Evolutionary conservation across 2,797 vertebrate genomes (phyloP), one percentile per base, ranked within the genome.

Genomic region (Danio aesculapii): DNA sequence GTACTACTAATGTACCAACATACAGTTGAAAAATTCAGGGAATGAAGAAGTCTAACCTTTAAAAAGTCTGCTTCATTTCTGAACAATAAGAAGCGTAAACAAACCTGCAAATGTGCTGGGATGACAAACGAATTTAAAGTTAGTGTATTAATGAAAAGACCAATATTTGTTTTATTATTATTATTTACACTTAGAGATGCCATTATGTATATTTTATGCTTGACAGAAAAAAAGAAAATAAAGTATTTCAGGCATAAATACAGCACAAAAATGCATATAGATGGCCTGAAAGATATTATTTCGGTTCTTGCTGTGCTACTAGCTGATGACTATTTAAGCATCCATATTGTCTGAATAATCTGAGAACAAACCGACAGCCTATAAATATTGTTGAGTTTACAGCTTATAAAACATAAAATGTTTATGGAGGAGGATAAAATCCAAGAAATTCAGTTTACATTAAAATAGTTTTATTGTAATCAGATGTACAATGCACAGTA

Each of bases 271-370:
- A 47, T 66, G 8, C 39, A 43, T 55, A 53, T 7, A 17, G 30
- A 70, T 5, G 41, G 30, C 30, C 11, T 53, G 7, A 58, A 58
- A 72, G 53, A 14, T n/a, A n/a, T 30, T 30, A 30, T 30, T 30
- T 30, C 30, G 30, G 30, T 30, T 30, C 30, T 30, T 30, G 30
- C 1, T 46, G 12, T 71, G 41, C 44, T 7, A 44, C 17, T 44
- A n/a, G 75, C 10, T 55, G 50, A 66, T 57, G 52, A 67, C 46
- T 46, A 16, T 30, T 6, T 13, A 47, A 68, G 75, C 43, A 58
- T 67, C 19, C 17, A 77, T 17, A n/a, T 6, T 8, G 14, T 67
- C 17, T 47, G 41, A 77, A 53, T 76, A 61, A 66, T 66, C 39
- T 46, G 5, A 77, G 52, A 53, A 47, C 52, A 68, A 52, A 68